Base-by-base conservation (phyloP, 2,888 invertebrate genomes). In the Tillus elongatus region DNA sequence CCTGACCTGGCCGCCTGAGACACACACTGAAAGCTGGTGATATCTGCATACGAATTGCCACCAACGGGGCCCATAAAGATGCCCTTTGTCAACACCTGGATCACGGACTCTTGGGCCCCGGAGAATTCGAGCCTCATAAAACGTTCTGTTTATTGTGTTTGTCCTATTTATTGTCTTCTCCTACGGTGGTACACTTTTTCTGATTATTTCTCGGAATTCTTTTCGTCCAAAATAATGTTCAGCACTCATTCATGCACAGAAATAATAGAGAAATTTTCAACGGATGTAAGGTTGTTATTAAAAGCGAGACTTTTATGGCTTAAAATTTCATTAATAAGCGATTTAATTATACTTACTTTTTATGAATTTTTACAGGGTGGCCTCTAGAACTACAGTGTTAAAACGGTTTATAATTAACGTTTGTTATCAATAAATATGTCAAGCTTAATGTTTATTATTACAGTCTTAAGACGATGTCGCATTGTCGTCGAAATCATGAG, bases 41-140 rank as follows among this genome's bases (percentile, higher is more conserved):
- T 52, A 58, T 60, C 56, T 56, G 58, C 56, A 57, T 58, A 56
- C 52, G 54, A 56, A 58, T 56, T 51, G 46, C 46, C 49, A 39
- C 37, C 45, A 43, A 54, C 53, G 51, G 53, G 52, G 45, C 49
- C 45, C 58, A 57, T 59, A 61, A 58, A 61, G 54, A 55, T 53
- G 52, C 55, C 57, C 56, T 59, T 59, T 61, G 58, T 60, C 59
- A 59, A 60, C 61, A 61, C 60, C 60, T 61, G 58, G 56, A 49
- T 47, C 41, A 43, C 45, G 49, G 40, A 47, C 49, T 50, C 37
- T 45, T 54, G 49, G 47, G 50, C 53, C 54, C 52, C 54, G 46
- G 54, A 47, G 52, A 50, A 51, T 51, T 51, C 49, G 47, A 43
- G 43, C 49, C 55, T 60, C 59, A 52, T 61, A 62, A 63, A 62